Percentiles rank a stretch among this genome's conserved stretches.
phyloP scores from a whole-genome alignment of 2,888 invertebrate species.

The Drosophila tripunctata region DNA sequence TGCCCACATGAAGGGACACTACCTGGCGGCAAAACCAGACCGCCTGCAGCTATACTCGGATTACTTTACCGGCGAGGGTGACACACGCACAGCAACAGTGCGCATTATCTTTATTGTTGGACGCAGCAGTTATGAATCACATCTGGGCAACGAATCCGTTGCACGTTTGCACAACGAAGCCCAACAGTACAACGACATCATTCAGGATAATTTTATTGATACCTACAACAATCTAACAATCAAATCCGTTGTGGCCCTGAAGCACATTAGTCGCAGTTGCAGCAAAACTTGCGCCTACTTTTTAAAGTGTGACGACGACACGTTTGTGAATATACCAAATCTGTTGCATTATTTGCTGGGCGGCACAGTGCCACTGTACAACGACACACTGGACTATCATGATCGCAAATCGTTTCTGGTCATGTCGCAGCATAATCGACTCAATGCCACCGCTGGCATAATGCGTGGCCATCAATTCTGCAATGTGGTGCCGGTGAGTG shows the following conservation, averaged over 20 bases:
- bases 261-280: conserved; percentile 91
- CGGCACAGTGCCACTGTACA: conserved; percentile 83
- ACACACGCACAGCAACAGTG: conserved; percentile 55
- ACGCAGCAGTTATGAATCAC: conserved; percentile 65
- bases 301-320: conserved; percentile 94
- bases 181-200: conserved; percentile 89
- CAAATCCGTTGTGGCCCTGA: conserved; percentile 93
- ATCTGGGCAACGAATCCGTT: conserved; percentile 86
- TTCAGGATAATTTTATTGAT: conserved; percentile 93
- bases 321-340: conserved; percentile 91
- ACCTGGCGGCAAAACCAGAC: conserved; percentile 69
- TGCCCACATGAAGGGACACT: conserved; percentile 75
- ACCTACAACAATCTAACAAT: conserved; percentile 94
- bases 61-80: conserved; percentile 61
- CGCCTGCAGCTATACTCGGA: conserved; percentile 73
- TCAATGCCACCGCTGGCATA: conserved; percentile 84
- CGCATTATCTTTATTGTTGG: conserved; percentile 82
- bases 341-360: conserved; percentile 86
- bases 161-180: conserved; percentile 88
- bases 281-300: conserved; percentile 87
- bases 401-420: conserved; percentile 76
- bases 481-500: conserved; percentile 90
- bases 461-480: conserved; percentile 92
- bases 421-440: conserved; percentile 74
- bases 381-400: conserved; percentile 81